These are phyloP conservation scores for Athetis lepigone DNA, from an alignment of 2,888 invertebrate species.

Conservation along the genomic window DNA sequence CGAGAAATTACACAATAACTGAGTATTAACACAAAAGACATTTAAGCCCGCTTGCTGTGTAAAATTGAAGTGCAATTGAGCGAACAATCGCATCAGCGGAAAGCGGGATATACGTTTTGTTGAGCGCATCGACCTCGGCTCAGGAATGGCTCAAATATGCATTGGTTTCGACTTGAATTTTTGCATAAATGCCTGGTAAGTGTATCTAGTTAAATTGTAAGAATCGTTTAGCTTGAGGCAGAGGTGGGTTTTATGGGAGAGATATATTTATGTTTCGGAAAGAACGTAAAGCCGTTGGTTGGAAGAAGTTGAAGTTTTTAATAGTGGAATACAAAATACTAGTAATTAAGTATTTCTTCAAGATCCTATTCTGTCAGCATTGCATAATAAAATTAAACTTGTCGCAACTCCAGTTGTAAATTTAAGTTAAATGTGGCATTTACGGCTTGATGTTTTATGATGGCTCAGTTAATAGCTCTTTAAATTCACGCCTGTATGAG, in stretches of 20 bases:
- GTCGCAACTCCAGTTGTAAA: conserved; percentile 12
- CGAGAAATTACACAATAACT: conserved; percentile 35
- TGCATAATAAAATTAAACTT: conserved; percentile 13
- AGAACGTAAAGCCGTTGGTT: too few species aligned
- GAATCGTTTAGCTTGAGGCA: too few species aligned
- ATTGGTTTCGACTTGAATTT: conserved; percentile 18
- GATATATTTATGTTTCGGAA: too few species aligned
- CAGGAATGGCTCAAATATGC: conserved; percentile 38
- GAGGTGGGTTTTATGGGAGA: too few species aligned
- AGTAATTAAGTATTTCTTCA: too few species aligned
- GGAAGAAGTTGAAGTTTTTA: too few species aligned
- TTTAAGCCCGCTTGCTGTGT: conserved; percentile 46
- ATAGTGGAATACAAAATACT: too few species aligned
- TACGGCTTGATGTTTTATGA: conserved; percentile 28
- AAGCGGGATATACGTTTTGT: conserved; percentile 56
- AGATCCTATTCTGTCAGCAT: too few species aligned
- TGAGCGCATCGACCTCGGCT: conserved; percentile 41
- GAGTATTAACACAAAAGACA: conserved; percentile 54
- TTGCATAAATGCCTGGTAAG: neutral
- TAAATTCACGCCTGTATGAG: neutral
- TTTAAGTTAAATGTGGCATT: conserved; percentile 11
- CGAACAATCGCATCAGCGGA: conserved; percentile 58
- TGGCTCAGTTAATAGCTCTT: conserved; percentile 1
- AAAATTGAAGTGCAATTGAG: conserved; percentile 62
- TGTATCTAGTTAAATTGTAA: neutral